Base-by-base conservation (phyloP, 2,113 vertebrate genomes). In the Austrofundulus limnaeus region DNA sequence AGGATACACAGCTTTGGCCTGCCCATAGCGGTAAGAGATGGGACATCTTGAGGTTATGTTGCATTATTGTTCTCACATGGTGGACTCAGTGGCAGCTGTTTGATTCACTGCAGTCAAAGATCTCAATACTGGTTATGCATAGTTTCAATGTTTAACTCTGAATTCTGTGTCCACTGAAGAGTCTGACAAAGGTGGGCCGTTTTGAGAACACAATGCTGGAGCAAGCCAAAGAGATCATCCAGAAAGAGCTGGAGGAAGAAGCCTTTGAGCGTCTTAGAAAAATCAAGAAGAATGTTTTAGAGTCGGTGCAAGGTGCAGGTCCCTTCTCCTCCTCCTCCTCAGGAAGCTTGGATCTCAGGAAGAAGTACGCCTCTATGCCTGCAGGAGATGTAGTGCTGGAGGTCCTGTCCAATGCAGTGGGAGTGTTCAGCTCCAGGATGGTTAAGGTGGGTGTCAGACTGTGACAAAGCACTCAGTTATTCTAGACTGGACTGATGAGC, bases 191-290 rank as follows among this genome's bases (percentile, higher is more conserved):
- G 49, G 90, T 88, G 24, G 16, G 9, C 19, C 65, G 53, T 8
- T 12, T 4, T 14, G 91, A 93, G 70, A 46, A 67, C 2, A 0
- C 0, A 3, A 39, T 53, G 11, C 14, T 91, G 85, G 86, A 89
- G 7, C 37, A 1, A 17, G 87, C 89, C 74, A 85, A 59, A 70
- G 85, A 80, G 52, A 13, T 17, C 25, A 87, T 94, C 65, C 87
- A 89, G 81, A 86, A 8, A 42, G 93, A 94, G 75, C 67, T 94
- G 34, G 80, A 89, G 72, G 91, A 92, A 28, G 92, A 94, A 59
- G 82, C 75, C 2, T 14, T 63, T 0, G 77, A 75, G 31, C 85
- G 64, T 13, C 69, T 93, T 68, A 88, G 70, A 43, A 94, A 91
- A 73, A 53, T 92, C 11, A 93, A 92, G 76, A 92, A 66, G 75